phyloP scores from a whole-genome alignment of 1,140 invertebrate genomes.

The Lepidurus arcticus region DNA sequence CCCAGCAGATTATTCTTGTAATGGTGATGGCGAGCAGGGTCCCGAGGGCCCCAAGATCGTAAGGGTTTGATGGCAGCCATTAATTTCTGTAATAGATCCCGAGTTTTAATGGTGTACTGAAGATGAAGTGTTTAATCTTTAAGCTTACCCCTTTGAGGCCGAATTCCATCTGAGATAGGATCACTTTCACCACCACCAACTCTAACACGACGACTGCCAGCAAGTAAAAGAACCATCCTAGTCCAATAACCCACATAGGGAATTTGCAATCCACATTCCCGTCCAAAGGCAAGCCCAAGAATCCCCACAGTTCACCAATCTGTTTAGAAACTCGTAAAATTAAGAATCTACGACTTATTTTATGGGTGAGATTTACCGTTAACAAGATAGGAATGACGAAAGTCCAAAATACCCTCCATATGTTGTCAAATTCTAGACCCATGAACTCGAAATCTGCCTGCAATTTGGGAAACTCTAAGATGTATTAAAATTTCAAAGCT shows the following conservation, averaged over 20 bases:
- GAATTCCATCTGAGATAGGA: conserved; percentile 28
- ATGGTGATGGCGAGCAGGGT: conserved; percentile 28
- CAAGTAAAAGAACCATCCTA: conserved; percentile 31
- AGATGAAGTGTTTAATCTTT: too few species aligned
- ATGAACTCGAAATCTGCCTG: conserved; percentile 27
- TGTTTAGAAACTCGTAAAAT: background rate
- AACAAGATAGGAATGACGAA: conserved; percentile 25
- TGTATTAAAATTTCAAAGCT: background rate
- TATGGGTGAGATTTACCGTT: conserved; percentile 10
- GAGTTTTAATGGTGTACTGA: background rate
- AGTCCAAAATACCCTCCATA: conserved; percentile 26
- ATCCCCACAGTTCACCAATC: conserved; percentile 32
- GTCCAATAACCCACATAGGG: conserved; percentile 26
- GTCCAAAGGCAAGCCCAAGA: conserved; percentile 30
- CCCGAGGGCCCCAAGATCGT: conserved; percentile 28
- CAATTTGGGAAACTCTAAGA: conserved; percentile 15
- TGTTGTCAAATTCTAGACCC: background rate
- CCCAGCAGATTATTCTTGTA: conserved; percentile 27
- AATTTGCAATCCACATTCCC: conserved; percentile 27
- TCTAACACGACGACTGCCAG: conserved; percentile 25
- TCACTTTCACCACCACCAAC: background rate
- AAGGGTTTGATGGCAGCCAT: conserved; percentile 25
- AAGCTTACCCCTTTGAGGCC: conserved; percentile 21
- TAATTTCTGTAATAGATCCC: conserved; percentile 8
- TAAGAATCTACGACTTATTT: background rate